These are phyloP conservation scores for Ochotona princeps DNA, from an alignment of 2,113 vertebrate genomes.

Conservation along the genomic window DNA sequence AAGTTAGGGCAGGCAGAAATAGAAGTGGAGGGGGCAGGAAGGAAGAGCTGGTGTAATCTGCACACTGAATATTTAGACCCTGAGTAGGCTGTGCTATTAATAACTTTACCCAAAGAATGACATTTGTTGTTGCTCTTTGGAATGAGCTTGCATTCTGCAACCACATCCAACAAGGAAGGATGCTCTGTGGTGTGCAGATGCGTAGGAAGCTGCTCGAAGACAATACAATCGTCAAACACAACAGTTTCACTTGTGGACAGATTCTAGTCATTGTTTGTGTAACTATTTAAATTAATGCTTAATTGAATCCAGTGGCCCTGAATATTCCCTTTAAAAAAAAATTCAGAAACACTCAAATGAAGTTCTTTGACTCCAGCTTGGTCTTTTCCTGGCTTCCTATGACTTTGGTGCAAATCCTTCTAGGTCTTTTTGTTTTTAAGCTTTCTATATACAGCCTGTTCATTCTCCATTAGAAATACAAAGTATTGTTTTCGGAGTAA, in stretches of 20 bases:
- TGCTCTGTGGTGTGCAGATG: conserved; percentile 44
- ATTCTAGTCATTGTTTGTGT: conserved; percentile 32
- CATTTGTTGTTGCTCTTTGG: conserved; percentile 73
- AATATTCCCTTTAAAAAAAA: conserved; percentile 11
- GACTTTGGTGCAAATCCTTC: conserved; percentile 9
- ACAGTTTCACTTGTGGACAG: not conserved
- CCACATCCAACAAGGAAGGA: conserved; percentile 5
- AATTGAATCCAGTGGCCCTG: not conserved
- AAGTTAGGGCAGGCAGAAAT: conserved; percentile 9
- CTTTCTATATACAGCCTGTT: not conserved
- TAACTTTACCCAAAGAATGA: conserved; percentile 67
- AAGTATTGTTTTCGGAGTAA: not conserved
- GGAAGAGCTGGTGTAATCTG: conserved; percentile 52
- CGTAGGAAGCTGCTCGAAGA: conserved; percentile 34
- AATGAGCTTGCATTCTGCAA: conserved; percentile 69
- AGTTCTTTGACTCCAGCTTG: not conserved
- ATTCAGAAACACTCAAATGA: conserved; percentile 22
- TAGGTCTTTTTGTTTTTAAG: not conserved
- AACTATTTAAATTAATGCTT: conserved; percentile 42
- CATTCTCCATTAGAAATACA: not conserved
- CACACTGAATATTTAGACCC: conserved; percentile 69
- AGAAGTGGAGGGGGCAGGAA: not conserved
- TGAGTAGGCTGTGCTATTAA: conserved; percentile 72
- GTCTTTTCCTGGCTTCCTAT: not conserved
- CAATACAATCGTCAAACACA: conserved; percentile 5